These are phyloP conservation scores for Saxidomus purpurata DNA, from an alignment of 1,140 invertebrate genomes.

Conservation along the genomic window DNA sequence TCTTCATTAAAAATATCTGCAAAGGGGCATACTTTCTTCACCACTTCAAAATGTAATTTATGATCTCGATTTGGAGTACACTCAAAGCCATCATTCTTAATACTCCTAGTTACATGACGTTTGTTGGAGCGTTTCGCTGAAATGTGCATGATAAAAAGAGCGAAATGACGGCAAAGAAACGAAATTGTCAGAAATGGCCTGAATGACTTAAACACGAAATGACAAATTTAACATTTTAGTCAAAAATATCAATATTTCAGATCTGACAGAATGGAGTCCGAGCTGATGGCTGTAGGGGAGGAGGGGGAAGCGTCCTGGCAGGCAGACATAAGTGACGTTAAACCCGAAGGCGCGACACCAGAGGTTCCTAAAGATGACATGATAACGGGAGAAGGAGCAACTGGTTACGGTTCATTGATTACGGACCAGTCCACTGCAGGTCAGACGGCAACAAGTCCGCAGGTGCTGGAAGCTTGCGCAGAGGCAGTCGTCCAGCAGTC, in stretches of 20 bases:
- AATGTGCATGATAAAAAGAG: no score
- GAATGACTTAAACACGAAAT: no score
- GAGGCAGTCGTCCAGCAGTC: constrained; percentile 51
- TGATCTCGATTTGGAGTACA: no score
- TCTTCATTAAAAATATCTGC: no score
- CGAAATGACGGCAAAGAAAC: no score
- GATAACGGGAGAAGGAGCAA: not conserved
- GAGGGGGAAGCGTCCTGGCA: not conserved
- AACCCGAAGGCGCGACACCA: not conserved
- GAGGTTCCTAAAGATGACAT: constrained; percentile 31
- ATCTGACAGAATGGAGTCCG: not conserved
- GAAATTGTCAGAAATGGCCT: no score
- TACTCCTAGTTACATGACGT: no score
- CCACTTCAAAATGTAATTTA: no score
- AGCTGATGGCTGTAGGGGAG: constrained; percentile 19
- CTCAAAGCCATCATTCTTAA: no score
- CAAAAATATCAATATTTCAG: not conserved
- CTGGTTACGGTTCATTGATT: not conserved
- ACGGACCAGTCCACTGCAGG: not conserved
- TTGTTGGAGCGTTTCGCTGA: no score
- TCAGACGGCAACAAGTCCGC: constrained; percentile 34
- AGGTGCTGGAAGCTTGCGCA: constrained; percentile 47
- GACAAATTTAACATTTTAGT: no score
- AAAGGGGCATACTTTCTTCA: no score
- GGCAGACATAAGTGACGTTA: not conserved